Evolutionary conservation across 2,113 vertebrate genomes (phyloP), one percentile per base, ranked within the genome.

Genomic region (Stegastes partitus): DNA sequence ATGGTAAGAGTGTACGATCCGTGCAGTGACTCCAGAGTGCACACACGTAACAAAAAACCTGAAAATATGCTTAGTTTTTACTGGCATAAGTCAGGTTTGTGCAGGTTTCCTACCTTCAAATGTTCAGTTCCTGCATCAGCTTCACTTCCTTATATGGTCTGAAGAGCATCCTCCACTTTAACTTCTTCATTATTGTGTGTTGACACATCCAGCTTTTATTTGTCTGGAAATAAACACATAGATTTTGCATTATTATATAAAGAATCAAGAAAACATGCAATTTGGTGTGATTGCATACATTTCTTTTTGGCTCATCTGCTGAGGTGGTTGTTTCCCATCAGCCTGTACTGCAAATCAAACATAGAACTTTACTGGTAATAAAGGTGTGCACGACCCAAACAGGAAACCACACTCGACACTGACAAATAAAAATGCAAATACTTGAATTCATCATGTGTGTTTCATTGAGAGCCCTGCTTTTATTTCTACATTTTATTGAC

Each of bases 1-100:
- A 99, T 88, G 98, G 98, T 99, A 92, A 57, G 83, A 15, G 9
- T 56, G 3, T 0, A 0, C 1, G 21, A 8, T 31, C 2, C 57
- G 23, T 4, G 8, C 6, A 15, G 16, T 3, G 0, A 16, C 1
- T 15, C 16, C 3, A 16, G 31, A 53, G 25, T 22, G 72, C 22
- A 61, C 11, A 5, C 2, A 18, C 5, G 2, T 22, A 16, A 16
- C 57, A 34, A 1, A 47, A 3, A 72, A 5, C 10, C 42, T 16
- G 0, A 2, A 2, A 2, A 9, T 37, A 3, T 28, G 9, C 42
- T 66, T 5, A 15, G 3, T 61, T 67, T 21, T 15, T 21, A 28
- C 5, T 37, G 3, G 2, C 0, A 3, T 21, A n/a, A 12, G 28
- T 65, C 26, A 16, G 39, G 28, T 63, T 47, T 53, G 4, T 42